Evolutionary conservation across 1,140 invertebrate genomes (phyloP), one percentile per base, ranked within the genome.

Genomic region (Sminthurides bifidus): DNA sequence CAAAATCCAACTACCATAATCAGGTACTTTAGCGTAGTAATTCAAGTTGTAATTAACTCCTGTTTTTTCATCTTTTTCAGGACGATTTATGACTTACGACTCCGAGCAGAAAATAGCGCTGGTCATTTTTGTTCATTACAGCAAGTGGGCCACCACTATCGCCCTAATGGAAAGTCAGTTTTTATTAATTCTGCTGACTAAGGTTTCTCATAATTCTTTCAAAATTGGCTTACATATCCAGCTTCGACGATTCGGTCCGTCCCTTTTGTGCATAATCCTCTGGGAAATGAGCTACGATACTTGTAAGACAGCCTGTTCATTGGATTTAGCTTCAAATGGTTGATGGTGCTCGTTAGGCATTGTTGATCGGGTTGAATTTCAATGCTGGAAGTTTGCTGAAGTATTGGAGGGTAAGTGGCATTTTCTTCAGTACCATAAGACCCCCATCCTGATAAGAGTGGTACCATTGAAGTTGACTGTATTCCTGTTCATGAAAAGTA

Each of bases 21-120:
- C 44, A 2, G 59, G 37, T 1, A 61, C 45, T 57, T 61, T 61
- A 19, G 26, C 29, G 52, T 57, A 61, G 29, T 61, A 61, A 43
- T 61, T 57, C 30, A 61, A 23, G 45, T 57, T 55, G 31, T 33
- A 57, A 10, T 30, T 35, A 3, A 24, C 4, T 17, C 46, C 33
- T 5, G 43, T 54, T 10, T 27, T 19, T 24, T 45, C 17, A 52
- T 54, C 52, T 14, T 23, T 45, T 48, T 61, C 55, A 5, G 55
- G 51, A 44, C 59, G 24, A n/a, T 23, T 57, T 58, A 30, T 61
- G 55, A 19, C 45, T 51, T 5, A 58, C 55, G 19, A 61, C 35
- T 26, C 59, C 59, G 2, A 54, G 26, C 15, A 61, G 46, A 40
- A 30, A 26, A 15, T 38, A 40, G 24, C 23, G 30, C 1, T 41